Base-by-base conservation (phyloP, 2,888 invertebrate genomes). In the Rhyacophila evoluta region DNA sequence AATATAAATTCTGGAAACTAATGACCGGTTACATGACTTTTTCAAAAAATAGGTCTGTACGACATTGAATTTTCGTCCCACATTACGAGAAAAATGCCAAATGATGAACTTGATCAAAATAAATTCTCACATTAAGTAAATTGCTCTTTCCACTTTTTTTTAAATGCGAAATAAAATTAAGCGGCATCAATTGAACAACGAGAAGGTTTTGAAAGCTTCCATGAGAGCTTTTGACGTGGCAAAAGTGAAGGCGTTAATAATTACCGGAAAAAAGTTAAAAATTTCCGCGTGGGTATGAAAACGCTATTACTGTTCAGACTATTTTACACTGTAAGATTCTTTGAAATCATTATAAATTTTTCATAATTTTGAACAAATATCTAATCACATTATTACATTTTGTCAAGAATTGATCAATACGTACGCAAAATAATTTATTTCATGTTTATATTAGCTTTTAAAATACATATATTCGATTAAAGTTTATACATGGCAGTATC, bases 71-170 rank as follows among this genome's bases (percentile, higher is more conserved):
- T 8, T 19, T 8, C 55, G 6, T 25, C 55, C 55, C 55, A 55
- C 55, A 55, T 55, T 55, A 25, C n/a, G 15, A 39, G 6, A 39
- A 15, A 25, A 55, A 25, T 55, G 8, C 19, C 8, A 55, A 55
- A 8, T 25, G 55, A 55, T 55, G 55, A 25, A 55, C 55, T 55
- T 55, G 55, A 19, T 15, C 55, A 55, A 55, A 55, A 55, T 55
- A 55, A 8, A 19, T 55, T 25, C 2, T 8, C 6, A 12, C 15
- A 25, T 55, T 19, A 55, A 19, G 19, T 55, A 8, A 55, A 55
- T 55, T 55, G 1, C 55, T 55, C 8, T 19, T 15, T 10, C 6
- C 15, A 55, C 3, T 55, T 55, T 25, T 19, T 55, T 55, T 55
- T 8, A 25, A 8, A 55, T 33, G 6, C 29, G 19, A 55, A 25